phyloP scores from a whole-genome alignment of 1,140 invertebrate species.

The Brachionus asplanchnoidis region DNA sequence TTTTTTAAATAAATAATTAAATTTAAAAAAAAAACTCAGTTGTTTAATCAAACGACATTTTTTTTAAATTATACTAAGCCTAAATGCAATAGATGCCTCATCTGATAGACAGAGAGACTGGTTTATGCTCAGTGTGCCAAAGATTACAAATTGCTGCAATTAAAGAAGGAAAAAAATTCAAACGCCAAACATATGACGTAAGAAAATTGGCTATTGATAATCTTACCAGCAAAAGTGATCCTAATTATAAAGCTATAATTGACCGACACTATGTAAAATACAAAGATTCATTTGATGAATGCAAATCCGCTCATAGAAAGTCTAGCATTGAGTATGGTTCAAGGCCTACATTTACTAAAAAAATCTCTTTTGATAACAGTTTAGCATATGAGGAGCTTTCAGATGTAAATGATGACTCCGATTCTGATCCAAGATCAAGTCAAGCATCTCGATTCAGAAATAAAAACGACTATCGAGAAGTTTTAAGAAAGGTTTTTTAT shows the following conservation, averaged over 20 bases:
- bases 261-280: slow-evolving; percentile 34
- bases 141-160: slow-evolving; percentile 35
- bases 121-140: slow-evolving; percentile 17
- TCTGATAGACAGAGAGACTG: slow-evolving; percentile 40
- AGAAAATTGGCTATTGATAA: slow-evolving; percentile 38
- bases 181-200: slow-evolving; percentile 32
- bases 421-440: background rate
- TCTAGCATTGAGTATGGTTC: background rate
- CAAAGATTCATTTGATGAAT: background rate
- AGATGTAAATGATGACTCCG: background rate
- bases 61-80: background rate
- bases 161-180: slow-evolving; percentile 30
- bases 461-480: background rate
- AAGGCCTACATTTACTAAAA: background rate
- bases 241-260: slow-evolving; percentile 17
- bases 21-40: background rate
- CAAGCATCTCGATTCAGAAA: background rate
- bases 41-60: background rate
- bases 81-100: slow-evolving; percentile 23
- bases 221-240: slow-evolving; percentile 18
- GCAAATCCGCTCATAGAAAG: background rate
- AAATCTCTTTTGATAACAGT: background rate
- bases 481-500: slow-evolving; percentile 7
- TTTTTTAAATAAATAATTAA: background rate
- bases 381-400: background rate